Evolutionary conservation across 2,888 invertebrate genomes (phyloP).

Genomic region (Agrotis clavis): DNA sequence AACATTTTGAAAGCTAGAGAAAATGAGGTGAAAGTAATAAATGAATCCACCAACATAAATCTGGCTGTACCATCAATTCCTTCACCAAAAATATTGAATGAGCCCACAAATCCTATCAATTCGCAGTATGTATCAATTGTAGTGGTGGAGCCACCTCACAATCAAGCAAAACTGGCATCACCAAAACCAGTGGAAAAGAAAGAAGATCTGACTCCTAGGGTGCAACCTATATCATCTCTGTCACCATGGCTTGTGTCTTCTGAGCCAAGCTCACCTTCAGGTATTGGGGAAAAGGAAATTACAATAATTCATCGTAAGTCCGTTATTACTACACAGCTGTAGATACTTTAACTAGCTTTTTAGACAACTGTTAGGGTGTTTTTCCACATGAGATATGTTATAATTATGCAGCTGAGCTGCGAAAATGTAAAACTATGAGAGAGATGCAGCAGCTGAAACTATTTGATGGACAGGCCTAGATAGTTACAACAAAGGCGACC

Average conservation of each 20-base stretch:
- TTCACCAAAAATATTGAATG: conserved; percentile 90
- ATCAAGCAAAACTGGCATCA: conserved; percentile 81
- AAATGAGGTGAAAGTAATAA: conserved; percentile 87
- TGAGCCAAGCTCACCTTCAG: conserved; percentile 93
- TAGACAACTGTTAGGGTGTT: background rate
- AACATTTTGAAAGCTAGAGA: conserved; percentile 96
- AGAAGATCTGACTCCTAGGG: conserved; percentile 89
- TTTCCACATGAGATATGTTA: too few relatives aligned
- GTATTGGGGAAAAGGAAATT: conserved; percentile 92
- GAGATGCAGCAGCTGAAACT: too few relatives aligned
- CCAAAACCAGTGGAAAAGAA: conserved; percentile 89
- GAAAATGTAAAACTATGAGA: too few relatives aligned
- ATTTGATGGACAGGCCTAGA: too few relatives aligned
- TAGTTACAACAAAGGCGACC: too few relatives aligned
- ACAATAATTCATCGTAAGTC: conserved; percentile 95
- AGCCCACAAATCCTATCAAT: conserved; percentile 84
- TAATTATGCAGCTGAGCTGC: too few relatives aligned
- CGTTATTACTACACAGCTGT: conserved; percentile 96
- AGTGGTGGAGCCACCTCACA: conserved; percentile 86
- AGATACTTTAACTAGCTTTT: conserved; percentile 47
- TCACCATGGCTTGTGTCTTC: conserved; percentile 96
- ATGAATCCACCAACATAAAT: conserved; percentile 86
- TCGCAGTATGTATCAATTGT: conserved; percentile 90
- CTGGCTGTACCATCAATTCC: conserved; percentile 86
- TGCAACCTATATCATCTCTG: conserved; percentile 92